Evolutionary conservation across 2,888 invertebrate species (phyloP), one percentile per base, ranked within the genome.

Genomic region (Seladonia tumulorum): DNA sequence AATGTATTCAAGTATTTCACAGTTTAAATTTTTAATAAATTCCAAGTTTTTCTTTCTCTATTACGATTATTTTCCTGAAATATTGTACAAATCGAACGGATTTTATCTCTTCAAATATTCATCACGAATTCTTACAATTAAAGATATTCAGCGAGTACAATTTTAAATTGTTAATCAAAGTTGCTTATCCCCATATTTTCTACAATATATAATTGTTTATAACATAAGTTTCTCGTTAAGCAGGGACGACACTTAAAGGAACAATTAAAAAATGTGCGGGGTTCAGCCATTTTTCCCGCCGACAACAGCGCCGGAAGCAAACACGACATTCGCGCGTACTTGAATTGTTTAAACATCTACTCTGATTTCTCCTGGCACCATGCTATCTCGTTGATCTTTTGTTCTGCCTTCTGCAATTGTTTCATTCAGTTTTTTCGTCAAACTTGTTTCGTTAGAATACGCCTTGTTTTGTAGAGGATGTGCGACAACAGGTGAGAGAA

Each of bases 21-120:
- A 83, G 78, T 88, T 86, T 18, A 83, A 70, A 84, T 85, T 90
- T 89, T 82, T 86, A 90, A 90, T 89, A 90, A 89, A 89, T 81
- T 71, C 60, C 71, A 80, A 77, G 82, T 81, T 88, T 79, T 85
- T 79, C 42, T 77, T 87, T 81, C 68, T 76, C 82, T 76, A 72
- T 68, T 63, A 81, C 66, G 18, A 63, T 72, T 70, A 76, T 76
- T 82, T 39, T 77, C 68, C 73, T 75, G 22, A 63, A 53, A 77
- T 22, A 14, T n/a, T 12, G 72, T 63, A 8, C 18, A 49, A 29
- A 63, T 29, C 0, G 25, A 47, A 49, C 14, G 71, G 53, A 39
- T 18, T 68, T 39, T 18, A 22, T 39, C 22, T 39, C 10, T 60
- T 60, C 1, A 63, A 63, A 60, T 25, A 14, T 12, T 25, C 25